Evolutionary conservation across 2,797 vertebrate species (phyloP), one percentile per base, ranked within the genome.

Genomic region (Cossypha heuglini): DNA sequence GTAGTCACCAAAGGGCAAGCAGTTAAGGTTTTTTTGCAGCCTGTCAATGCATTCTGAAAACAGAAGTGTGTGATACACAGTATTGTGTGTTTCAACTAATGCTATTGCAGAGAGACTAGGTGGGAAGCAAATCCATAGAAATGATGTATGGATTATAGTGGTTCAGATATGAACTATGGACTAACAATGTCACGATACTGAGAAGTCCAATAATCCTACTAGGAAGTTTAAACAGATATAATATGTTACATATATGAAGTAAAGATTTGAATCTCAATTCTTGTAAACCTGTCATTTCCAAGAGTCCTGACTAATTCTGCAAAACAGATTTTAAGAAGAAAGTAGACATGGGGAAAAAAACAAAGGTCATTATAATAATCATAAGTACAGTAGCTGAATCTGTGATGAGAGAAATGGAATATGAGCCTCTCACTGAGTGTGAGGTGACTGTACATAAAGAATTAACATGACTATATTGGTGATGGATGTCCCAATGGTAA

Each of bases 71-170:
- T 26, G 24, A 43, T 13, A 33, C 11, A 15, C 21, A n/a, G 26
- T 19, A 31, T 2, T 35, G 8, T 0, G 0, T 72, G n/a, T 43
- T 73, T 76, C 38, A 64, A 3, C 16, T 55, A 28, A n/a, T 19
- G n/a, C 13, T 86, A 5, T n/a, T 57, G 57, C 29, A 46, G 62
- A 58, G 18, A 46, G 18, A 59, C 18, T 6, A 28, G 16, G 37
- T 42, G 42, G 66, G 25, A 17, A 69, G 42, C 11, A 71, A 3
- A 62, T 58, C 35, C 26, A 35, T 4, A 43, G 33, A 64, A 67
- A 86, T 9, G 46, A 55, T 25, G 11, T 43, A 25, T 43, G 28
- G 37, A 35, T 38, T 62, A 38, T 15, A n/a, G 6, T 25, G 31
- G 31, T 55, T 91, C 40, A 29, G 62, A 58, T 35, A 16, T 26